These are phyloP conservation scores for Umimayanthus chanpuru DNA, from an alignment of 92 coral and sea anemone species.

Conservation along the genomic window DNA sequence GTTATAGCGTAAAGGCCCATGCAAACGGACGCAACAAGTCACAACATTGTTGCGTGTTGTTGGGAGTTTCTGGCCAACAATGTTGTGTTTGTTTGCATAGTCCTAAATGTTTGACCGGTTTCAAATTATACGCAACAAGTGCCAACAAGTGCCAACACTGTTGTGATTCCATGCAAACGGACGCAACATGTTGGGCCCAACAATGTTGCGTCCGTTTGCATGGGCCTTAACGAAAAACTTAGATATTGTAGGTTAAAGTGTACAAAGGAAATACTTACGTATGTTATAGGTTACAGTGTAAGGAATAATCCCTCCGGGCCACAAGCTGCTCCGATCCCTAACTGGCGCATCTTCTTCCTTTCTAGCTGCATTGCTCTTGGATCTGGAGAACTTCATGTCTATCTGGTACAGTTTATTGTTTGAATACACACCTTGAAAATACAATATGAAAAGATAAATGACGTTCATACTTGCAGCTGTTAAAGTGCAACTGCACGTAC, in stretches of 20 bases:
- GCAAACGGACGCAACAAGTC: too few relatives aligned
- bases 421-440: conserved; percentile 9
- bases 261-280: conserved; percentile 59
- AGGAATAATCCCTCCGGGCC: conserved; percentile 88
- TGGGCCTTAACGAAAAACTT: too few relatives aligned
- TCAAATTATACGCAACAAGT: too few relatives aligned
- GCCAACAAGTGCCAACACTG: too few relatives aligned
- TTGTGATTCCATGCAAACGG: too few relatives aligned
- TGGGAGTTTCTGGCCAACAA: too few relatives aligned
- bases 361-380: conserved; percentile 29
- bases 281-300: conserved; percentile 84
- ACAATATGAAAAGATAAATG: not conserved
- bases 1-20: conserved; percentile 82
- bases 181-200: too few relatives aligned
- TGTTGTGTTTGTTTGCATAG: too few relatives aligned
- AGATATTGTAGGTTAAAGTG: too few relatives aligned
- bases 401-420: conserved; percentile 55
- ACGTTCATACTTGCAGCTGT: not conserved
- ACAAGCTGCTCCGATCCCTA: conserved; percentile 78
- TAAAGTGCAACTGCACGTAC: not conserved
- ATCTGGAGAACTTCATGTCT: conserved; percentile 76
- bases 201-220: too few relatives aligned
- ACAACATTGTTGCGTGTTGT: too few relatives aligned
- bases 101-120: too few relatives aligned
- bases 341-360: conserved; percentile 71